These are phyloP conservation scores for Xestia xanthographa DNA, from an alignment of 2,888 invertebrate species.

Conservation along the genomic window DNA sequence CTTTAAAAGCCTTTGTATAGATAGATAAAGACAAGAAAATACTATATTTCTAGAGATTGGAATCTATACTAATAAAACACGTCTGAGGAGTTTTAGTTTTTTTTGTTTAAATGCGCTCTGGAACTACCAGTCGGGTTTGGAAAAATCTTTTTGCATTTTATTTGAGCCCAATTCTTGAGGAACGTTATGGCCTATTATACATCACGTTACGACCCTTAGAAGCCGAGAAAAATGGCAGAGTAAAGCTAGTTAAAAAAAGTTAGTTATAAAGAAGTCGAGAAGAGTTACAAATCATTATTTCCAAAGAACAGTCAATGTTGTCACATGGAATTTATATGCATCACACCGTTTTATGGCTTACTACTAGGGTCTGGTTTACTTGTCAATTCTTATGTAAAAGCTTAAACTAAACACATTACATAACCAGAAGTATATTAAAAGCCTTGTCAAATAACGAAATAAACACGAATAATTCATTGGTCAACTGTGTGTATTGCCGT, in stretches of 20 bases:
- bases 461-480: constrained; percentile 56
- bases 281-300: neutral
- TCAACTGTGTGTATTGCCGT: constrained; percentile 19
- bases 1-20: neutral
- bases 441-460: constrained; percentile 50
- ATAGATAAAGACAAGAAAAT: neutral
- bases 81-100: no score
- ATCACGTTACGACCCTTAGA: neutral
- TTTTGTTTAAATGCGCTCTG: neutral
- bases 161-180: neutral
- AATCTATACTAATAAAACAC: neutral
- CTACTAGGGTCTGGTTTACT: constrained; percentile 27
- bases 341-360: neutral
- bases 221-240: neutral
- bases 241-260: no score
- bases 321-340: constrained; percentile 2
- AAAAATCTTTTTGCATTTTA: neutral
- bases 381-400: constrained; percentile 44
- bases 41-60: neutral
- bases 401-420: constrained; percentile 37
- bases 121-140: no score
- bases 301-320: constrained; percentile 13
- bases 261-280: no score
- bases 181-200: neutral
- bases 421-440: constrained; percentile 43